These are phyloP conservation scores for Glossophaga mutica DNA, from an alignment of 2,797 vertebrate species.

Conservation along the genomic window DNA sequence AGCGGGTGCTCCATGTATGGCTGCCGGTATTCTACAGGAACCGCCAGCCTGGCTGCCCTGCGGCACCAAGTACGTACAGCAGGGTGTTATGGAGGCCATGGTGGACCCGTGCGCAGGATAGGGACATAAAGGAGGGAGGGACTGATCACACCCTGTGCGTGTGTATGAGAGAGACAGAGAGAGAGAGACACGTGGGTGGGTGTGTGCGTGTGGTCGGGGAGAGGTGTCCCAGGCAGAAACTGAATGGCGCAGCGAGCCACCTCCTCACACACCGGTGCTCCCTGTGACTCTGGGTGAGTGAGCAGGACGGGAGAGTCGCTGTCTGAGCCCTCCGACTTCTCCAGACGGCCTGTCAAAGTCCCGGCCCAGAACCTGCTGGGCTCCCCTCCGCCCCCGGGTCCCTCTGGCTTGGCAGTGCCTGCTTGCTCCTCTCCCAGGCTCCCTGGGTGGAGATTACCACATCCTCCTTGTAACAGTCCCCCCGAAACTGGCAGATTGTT, in stretches of 20 bases:
- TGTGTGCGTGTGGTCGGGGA: neutral
- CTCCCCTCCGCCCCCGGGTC: neutral
- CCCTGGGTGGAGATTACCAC: neutral
- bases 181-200: too few species aligned
- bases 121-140: neutral
- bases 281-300: neutral
- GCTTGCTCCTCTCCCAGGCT: neutral
- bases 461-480: neutral
- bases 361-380: neutral
- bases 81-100: neutral
- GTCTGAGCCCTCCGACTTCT: neutral
- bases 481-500: neutral
- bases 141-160: neutral
- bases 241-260: neutral
- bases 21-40: neutral
- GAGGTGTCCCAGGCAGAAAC: neutral
- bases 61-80: neutral
- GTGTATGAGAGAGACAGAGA: too few species aligned
- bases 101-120: neutral
- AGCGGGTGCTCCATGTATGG: neutral
- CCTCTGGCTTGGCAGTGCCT: neutral
- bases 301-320: neutral
- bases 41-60: neutral
- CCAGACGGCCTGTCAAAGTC: neutral
- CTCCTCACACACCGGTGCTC: fast-evolving